Evolutionary conservation across 2,797 vertebrate genomes (phyloP).

Genomic region (Chrosomus eos): DNA sequence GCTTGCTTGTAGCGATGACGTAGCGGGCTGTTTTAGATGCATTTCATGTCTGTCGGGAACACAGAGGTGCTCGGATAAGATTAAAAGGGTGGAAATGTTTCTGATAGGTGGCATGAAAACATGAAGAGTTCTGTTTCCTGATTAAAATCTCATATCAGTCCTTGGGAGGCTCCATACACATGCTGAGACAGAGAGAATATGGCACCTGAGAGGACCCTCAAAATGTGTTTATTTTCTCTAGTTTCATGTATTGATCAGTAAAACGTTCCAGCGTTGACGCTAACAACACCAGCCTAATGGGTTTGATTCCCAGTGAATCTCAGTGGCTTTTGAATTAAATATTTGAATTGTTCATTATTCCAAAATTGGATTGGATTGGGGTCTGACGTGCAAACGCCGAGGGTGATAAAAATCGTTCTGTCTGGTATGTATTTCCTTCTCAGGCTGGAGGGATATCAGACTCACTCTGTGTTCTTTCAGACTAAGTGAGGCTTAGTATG

Average conservation of each 20-base stretch:
- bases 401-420: constrained; percentile 61
- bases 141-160: constrained; percentile 54
- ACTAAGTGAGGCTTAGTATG: constrained; percentile 50
- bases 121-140: constrained; percentile 36
- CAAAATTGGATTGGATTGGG: constrained; percentile 31
- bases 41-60: background rate
- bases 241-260: background rate
- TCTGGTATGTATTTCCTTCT: constrained; percentile 72
- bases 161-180: constrained; percentile 36
- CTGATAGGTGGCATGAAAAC: constrained; percentile 48
- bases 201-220: constrained; percentile 26
- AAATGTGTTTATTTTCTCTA: constrained; percentile 23
- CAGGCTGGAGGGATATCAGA: constrained; percentile 61
- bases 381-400: constrained; percentile 36
- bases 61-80: constrained; percentile 51
- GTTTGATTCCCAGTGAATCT: background rate
- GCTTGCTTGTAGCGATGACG: background rate
- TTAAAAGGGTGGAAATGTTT: constrained; percentile 45
- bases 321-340: background rate
- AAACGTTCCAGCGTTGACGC: background rate
- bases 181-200: constrained; percentile 20
- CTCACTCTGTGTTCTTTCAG: constrained; percentile 65
- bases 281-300: background rate
- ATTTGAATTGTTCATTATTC: background rate
- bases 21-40: background rate